A percentile compares a stretch with the other conserved stretches of the same genome.
These are phyloP conservation scores for Corydoras sp. DNA, from an alignment of 2,113 vertebrate genomes.

Conservation along the genomic window DNA sequence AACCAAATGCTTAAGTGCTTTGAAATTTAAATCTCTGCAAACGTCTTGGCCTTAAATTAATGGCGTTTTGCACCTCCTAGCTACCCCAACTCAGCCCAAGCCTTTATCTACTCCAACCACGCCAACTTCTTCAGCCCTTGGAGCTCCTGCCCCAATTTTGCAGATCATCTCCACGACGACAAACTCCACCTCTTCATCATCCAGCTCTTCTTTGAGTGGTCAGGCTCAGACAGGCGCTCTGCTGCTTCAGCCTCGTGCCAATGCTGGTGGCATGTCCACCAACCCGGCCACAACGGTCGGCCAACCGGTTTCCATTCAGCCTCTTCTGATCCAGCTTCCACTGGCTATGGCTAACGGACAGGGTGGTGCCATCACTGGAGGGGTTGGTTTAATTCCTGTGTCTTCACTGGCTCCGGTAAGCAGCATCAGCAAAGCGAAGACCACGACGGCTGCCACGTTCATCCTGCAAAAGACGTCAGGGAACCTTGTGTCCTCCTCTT, in stretches of 20 bases:
- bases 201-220: constrained; percentile 50
- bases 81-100: constrained; percentile 30
- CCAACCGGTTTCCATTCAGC: constrained; percentile 52
- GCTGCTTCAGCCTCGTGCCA: constrained; percentile 56
- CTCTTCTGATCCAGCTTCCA: constrained; percentile 68
- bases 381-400: constrained; percentile 54
- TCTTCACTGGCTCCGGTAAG: constrained; percentile 58
- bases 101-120: constrained; percentile 37
- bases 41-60: too few relatives aligned
- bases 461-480: constrained; percentile 58
- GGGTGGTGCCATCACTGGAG: constrained; percentile 52
- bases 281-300: constrained; percentile 49
- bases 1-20: background rate
- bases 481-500: constrained; percentile 29
- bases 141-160: constrained; percentile 57
- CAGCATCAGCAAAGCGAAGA: constrained; percentile 62
- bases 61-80: constrained; percentile 3
- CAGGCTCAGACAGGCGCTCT: constrained; percentile 61
- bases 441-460: constrained; percentile 60
- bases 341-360: constrained; percentile 61
- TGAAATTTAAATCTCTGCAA: background rate
- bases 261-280: constrained; percentile 36
- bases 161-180: constrained; percentile 57
- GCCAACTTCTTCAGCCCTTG: constrained; percentile 47
- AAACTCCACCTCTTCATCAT: constrained; percentile 49